phyloP scores from a whole-genome alignment of 2,888 invertebrate species.

The Lypha dubia region DNA sequence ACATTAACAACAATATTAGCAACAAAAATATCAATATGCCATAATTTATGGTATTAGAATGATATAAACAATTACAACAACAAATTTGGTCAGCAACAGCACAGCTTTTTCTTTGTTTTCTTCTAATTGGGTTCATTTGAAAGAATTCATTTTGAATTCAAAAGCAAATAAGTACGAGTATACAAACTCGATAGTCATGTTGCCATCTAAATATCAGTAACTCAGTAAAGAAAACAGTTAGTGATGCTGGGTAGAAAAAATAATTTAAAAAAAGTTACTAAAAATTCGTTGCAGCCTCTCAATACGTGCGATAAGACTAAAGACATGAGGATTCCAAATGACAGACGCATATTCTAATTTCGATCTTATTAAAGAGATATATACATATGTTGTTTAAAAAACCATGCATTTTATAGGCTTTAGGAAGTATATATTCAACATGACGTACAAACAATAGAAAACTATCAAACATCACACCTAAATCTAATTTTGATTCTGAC shows the following conservation, averaged over 20 bases:
- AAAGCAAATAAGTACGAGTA: background rate
- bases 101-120: background rate
- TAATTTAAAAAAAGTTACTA: background rate
- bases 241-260: background rate
- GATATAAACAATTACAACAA: constrained; percentile 22
- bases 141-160: constrained; percentile 18
- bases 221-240: background rate
- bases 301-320: too few species aligned
- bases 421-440: too few species aligned
- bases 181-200: background rate
- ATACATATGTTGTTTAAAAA: too few species aligned
- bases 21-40: constrained; percentile 25
- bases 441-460: too few species aligned
- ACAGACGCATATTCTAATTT: too few species aligned
- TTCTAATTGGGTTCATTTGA: constrained; percentile 32
- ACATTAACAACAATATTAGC: constrained; percentile 18
- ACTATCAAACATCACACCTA: too few species aligned
- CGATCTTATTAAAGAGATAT: too few species aligned
- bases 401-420: too few species aligned
- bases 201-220: constrained; percentile 43
- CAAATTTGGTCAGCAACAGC: constrained; percentile 11
- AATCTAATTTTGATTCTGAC: too few species aligned
- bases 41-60: constrained; percentile 31
- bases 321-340: too few species aligned
- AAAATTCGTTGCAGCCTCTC: too few species aligned